These are phyloP conservation scores for Nasonia oneida DNA, from an alignment of 2,888 invertebrate species.

Conservation along the genomic window DNA sequence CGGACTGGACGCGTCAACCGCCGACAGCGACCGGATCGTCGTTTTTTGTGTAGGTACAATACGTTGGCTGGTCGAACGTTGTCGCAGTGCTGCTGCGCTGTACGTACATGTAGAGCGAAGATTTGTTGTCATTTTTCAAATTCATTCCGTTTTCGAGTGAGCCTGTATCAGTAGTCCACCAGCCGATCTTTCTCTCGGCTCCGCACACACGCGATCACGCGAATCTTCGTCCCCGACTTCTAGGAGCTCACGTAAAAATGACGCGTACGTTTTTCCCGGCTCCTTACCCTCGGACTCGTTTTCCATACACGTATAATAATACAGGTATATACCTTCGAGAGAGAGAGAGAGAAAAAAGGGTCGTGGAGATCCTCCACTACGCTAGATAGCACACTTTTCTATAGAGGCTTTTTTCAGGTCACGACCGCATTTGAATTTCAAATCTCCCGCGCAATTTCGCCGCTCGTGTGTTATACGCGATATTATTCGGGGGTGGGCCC, in stretches of 20 bases:
- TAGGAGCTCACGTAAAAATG: conserved; percentile 44
- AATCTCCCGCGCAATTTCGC: conserved; percentile 71
- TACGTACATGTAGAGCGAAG: no score
- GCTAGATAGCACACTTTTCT: neutral
- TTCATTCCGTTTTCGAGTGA: no score
- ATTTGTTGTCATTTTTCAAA: no score
- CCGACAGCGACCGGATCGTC: neutral
- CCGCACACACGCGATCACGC: conserved; percentile 36
- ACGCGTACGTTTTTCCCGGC: conserved; percentile 30
- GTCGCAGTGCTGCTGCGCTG: no score
- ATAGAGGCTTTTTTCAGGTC: conserved; percentile 71
- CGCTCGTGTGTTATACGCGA: neutral
- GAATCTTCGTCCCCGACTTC: neutral
- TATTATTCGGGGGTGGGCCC: neutral
- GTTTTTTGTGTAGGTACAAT: no score
- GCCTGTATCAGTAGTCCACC: neutral
- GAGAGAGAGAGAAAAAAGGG: conserved; percentile 68
- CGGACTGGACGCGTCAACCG: conserved; percentile 23
- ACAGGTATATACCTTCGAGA: neutral
- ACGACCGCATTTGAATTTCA: conserved; percentile 77
- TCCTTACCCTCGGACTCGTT: conserved; percentile 52
- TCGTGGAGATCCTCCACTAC: conserved; percentile 69
- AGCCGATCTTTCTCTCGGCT: neutral
- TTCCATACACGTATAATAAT: conserved; percentile 32
- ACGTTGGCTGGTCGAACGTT: no score